Evolutionary conservation across 2,113 vertebrate species (phyloP).

Genomic region (Castor canadensis): DNA sequence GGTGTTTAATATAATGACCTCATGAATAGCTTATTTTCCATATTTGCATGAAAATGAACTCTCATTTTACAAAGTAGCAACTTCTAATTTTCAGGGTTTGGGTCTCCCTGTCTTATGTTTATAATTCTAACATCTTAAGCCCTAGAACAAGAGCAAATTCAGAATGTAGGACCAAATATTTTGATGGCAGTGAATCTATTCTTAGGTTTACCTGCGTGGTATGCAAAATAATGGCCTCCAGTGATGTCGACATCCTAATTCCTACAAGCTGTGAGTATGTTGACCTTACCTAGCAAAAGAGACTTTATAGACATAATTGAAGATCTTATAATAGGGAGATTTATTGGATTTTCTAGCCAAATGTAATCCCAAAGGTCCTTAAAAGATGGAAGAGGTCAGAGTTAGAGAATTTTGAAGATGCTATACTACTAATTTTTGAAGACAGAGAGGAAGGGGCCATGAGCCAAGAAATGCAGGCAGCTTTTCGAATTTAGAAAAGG

Average conservation of each 20-base stretch:
- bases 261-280: background rate
- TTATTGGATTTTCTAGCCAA: background rate
- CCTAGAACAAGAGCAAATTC: background rate
- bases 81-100: conserved; percentile 24
- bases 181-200: background rate
- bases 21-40: background rate
- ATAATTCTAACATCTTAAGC: background rate
- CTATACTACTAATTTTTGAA: background rate
- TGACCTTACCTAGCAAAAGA: background rate
- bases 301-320: background rate
- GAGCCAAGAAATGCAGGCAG: background rate
- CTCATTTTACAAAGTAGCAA: conserved; percentile 2
- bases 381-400: background rate
- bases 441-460: background rate
- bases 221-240: background rate
- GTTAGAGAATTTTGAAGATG: background rate
- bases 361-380: background rate
- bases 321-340: background rate
- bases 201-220: background rate
- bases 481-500: background rate
- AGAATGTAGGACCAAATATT: background rate
- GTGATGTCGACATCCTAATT: background rate
- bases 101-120: background rate
- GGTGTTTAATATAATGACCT: background rate
- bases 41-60: conserved; percentile 3